Evolutionary conservation across 1,140 invertebrate species (phyloP).

Genomic region (Drosophila arawakana): DNA sequence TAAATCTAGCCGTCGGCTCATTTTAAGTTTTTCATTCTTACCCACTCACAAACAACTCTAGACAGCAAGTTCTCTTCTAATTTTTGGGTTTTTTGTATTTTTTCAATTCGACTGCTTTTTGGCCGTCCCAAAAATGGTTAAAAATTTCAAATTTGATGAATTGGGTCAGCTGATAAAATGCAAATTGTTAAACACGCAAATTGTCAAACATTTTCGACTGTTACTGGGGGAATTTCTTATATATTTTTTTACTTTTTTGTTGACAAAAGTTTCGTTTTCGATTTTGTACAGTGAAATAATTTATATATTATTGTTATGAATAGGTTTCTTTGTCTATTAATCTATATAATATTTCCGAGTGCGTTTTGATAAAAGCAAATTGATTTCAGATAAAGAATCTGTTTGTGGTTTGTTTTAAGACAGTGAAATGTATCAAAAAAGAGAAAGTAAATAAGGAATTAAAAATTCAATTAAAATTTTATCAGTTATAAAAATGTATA

Average conservation of each 20-base stretch:
- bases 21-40: slow-evolving; percentile 42
- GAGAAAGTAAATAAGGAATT: too few relatives aligned
- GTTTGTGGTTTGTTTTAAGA: too few relatives aligned
- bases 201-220: slow-evolving; percentile 29
- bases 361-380: too few relatives aligned
- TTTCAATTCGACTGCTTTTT: slow-evolving; percentile 32
- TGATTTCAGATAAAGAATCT: too few relatives aligned
- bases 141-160: slow-evolving; percentile 31
- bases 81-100: slow-evolving; percentile 11
- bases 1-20: slow-evolving; percentile 33
- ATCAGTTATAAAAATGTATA: too few relatives aligned
- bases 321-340: too few relatives aligned
- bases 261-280: neutral
- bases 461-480: too few relatives aligned
- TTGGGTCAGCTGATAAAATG: slow-evolving; percentile 51
- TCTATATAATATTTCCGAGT: too few relatives aligned
- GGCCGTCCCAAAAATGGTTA: slow-evolving; percentile 41
- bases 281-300: neutral
- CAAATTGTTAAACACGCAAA: slow-evolving; percentile 38
- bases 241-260: neutral
- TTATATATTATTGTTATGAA: neutral
- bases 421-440: too few relatives aligned
- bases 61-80: slow-evolving; percentile 36
- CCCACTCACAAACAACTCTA: slow-evolving; percentile 9
- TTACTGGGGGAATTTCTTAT: neutral